Evolutionary conservation across 2,888 invertebrate species (phyloP).

Genomic region (Gisinianus flammeolus): DNA sequence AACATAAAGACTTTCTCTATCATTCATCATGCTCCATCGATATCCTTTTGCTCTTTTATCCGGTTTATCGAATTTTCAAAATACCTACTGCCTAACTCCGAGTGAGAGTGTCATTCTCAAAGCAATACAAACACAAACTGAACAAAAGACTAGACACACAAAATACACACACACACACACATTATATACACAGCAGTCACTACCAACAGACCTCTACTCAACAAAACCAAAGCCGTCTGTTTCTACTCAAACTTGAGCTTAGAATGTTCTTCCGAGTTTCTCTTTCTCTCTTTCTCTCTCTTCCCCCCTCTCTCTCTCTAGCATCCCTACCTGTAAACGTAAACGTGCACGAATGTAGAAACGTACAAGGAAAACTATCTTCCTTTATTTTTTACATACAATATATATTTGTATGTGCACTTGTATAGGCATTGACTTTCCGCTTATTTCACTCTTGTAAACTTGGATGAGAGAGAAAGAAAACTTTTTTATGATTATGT

Average conservation of each 20-base stretch:
- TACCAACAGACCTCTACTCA: too few species aligned
- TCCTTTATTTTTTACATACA: background rate
- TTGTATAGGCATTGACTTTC: background rate
- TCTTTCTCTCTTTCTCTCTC: too few species aligned
- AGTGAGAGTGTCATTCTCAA: conserved; percentile 19
- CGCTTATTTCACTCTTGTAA: background rate
- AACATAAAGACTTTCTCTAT: conserved; percentile 18
- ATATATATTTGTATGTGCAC: background rate
- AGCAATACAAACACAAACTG: conserved; percentile 1
- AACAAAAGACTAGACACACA: background rate
- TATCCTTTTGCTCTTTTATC: conserved; percentile 37
- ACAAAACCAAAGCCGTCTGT: too few species aligned
- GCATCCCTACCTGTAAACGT: too few species aligned
- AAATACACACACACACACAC: background rate
- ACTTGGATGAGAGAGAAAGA: background rate
- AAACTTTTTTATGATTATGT: background rate
- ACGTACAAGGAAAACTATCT: background rate
- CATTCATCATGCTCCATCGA: conserved; percentile 41
- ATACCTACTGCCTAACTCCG: too few species aligned
- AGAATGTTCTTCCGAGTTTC: too few species aligned
- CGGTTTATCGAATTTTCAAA: conserved; percentile 20
- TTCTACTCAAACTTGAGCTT: too few species aligned
- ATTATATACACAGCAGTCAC: background rate
- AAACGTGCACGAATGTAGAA: too few species aligned
- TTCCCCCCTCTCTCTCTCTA: too few species aligned